phyloP scores from a whole-genome alignment of 2,113 vertebrate species.

The Tauraco erythrolophus region DNA sequence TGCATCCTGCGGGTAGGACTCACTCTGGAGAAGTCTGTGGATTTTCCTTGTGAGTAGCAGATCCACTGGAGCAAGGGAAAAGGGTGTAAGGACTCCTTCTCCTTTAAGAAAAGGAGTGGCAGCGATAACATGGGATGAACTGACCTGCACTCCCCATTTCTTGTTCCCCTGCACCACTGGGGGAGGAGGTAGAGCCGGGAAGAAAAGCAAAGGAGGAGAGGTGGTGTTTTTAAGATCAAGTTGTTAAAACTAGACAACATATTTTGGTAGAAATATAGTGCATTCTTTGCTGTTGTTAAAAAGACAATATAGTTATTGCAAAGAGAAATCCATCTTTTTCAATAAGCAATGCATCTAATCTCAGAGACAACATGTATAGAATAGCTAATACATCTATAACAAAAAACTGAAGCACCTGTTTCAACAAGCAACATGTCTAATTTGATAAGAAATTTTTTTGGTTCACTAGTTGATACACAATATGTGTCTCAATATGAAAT shows the following conservation, averaged over 20 bases:
- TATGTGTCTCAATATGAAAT: not conserved
- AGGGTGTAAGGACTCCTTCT: no score
- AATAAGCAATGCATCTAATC: not conserved
- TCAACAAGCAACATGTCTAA: not conserved
- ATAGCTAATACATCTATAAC: not conserved
- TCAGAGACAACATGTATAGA: not conserved
- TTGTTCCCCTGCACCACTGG: no score
- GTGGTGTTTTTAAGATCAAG: no score
- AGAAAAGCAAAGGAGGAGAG: no score
- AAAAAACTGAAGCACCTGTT: not conserved
- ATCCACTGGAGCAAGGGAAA: no score
- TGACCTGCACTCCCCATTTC: no score
- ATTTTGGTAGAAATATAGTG: not conserved
- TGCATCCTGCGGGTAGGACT: no score
- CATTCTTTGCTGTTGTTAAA: not conserved
- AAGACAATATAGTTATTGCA: not conserved
- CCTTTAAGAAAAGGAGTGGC: no score
- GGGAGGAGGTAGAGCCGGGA: no score
- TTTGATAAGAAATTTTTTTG: not conserved
- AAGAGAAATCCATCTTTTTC: not conserved
- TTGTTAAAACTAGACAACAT: not conserved
- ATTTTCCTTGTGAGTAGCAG: no score
- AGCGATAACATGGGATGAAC: no score
- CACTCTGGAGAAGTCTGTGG: no score
- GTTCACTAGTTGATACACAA: not conserved